Base-by-base conservation (phyloP, 2,888 invertebrate genomes). In the Phalangium opilio region DNA sequence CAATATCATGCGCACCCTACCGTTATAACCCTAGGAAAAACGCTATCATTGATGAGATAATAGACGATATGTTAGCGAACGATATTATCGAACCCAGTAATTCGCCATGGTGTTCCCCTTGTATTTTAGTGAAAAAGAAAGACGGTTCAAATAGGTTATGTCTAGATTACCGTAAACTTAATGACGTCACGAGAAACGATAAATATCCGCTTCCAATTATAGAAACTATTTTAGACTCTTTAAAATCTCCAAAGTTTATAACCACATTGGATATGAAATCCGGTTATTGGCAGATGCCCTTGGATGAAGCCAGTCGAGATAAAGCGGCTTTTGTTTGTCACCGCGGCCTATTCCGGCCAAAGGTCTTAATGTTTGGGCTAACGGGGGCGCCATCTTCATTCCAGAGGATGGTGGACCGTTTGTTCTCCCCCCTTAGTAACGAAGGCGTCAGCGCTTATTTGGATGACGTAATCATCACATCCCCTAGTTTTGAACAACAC, bases 291-390 rank as follows among this genome's bases (percentile, higher is more conserved):
- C 53, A 55, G 40, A 47, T 56, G 3, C 43, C 40, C 12, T 19
- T 57, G 34, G 35, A 54, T 21, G 35, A 38, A 14, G 43, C 46
- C 10, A 34, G 39, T 17, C 43, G 47, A 14, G 42, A 49, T 5
- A 49, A 50, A n/a, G 55, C 58, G 20, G 55, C 55, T 14, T 57
- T 58, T 48, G 44, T 43, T 8, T 49, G 47, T 1, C 45, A 50
- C 27, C 48, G 47, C 32, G 41, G 21, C 18, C 50, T 49, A 1
- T 54, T 43, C n/a, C 43, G 49, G 34, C 53, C 36, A 18, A 20
- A 45, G 27, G 50, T 50, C 1, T 35, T 51, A 34, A 48, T 48
- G 8, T 54, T 56, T 43, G 55, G 52, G 15, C 39, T 56, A n/a
- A 35, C 17, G 1, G 50, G 49, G 19, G 48, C 51, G n/a, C 50